Percentiles rank a stretch among this genome's conserved stretches.
Conservation (phyloP, 1,140 invertebrate species). For the Calliphora vicina region DNA sequence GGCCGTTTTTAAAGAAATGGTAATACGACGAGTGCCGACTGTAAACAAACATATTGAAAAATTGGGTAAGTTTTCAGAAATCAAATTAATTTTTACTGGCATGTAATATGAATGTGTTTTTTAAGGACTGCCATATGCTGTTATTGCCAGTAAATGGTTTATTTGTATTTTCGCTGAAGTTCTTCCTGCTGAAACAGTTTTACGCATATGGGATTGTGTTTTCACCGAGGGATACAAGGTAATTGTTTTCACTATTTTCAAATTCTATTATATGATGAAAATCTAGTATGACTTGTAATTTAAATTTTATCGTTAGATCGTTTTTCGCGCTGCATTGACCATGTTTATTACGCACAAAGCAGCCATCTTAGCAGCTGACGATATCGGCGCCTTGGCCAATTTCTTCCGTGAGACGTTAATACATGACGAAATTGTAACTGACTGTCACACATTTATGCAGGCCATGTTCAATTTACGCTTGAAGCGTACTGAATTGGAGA, state of each 20-base stretch:
- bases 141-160: conserved; percentile 93
- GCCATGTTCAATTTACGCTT: conserved; percentile 76
- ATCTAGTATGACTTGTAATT: no score
- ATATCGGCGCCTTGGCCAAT: conserved; percentile 75
- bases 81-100: no score
- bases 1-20: conserved; percentile 84
- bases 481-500: conserved; percentile 68
- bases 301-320: conserved; percentile 55
- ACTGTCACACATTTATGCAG: conserved; percentile 83
- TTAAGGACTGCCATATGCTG: conserved; percentile 79
- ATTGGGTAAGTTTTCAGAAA: not conserved
- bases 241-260: conserved; percentile 21
- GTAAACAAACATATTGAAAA: conserved; percentile 78
- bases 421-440: conserved; percentile 71
- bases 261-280: not conserved
- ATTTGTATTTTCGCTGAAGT: conserved; percentile 92
- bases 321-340: conserved; percentile 82
- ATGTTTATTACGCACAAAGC: conserved; percentile 75
- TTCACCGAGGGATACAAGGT: conserved; percentile 93
- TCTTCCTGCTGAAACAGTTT: conserved; percentile 88
- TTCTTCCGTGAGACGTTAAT: conserved; percentile 75
- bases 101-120: not conserved
- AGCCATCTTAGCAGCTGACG: conserved; percentile 72
- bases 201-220: conserved; percentile 93
- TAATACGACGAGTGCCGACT: conserved; percentile 80